These are phyloP conservation scores for Trachelus stipa DNA, from an alignment of 2,888 invertebrate species.

Conservation along the genomic window DNA sequence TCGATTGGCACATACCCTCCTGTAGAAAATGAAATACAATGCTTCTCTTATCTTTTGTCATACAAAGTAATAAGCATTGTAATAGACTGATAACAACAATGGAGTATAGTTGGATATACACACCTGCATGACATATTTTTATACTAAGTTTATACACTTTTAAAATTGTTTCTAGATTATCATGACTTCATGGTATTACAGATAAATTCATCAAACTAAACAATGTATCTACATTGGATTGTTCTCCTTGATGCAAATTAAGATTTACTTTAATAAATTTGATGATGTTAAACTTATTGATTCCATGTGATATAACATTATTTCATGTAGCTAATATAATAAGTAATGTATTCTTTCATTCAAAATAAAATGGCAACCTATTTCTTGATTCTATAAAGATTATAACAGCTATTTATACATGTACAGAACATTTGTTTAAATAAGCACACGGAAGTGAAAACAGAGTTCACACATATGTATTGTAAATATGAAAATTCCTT, in stretches of 20 bases:
- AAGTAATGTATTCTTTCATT: not conserved
- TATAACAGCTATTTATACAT: not conserved
- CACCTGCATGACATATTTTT: too few relatives aligned
- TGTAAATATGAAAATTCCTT: slow-evolving; percentile 46
- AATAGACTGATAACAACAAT: not conserved
- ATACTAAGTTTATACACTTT: too few relatives aligned
- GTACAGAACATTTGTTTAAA: not conserved
- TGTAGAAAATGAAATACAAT: slow-evolving; percentile 60
- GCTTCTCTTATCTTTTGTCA: not conserved
- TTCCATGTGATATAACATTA: not conserved
- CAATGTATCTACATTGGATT: not conserved
- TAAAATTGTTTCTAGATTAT: too few relatives aligned
- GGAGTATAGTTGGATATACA: too few relatives aligned
- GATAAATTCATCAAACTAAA: not conserved
- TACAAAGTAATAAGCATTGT: not conserved
- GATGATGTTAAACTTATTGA: not conserved
- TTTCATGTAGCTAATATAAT: not conserved
- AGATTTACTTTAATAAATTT: not conserved
- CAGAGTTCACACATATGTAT: not conserved
- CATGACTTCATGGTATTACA: too few relatives aligned
- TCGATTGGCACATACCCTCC: slow-evolving; percentile 85
- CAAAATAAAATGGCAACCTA: not conserved
- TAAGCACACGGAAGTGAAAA: not conserved
- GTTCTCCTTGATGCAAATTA: not conserved
- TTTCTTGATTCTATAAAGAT: not conserved